Percentiles rank a stretch among this genome's conserved stretches.
These are phyloP conservation scores for human DNA, from an alignment of 2,113 vertebrate genomes.

Conservation along the genomic window GRCh38 chr5:167309501-167310000, in stretches of 20 bases:
- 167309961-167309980: slow-evolving; percentile 79
- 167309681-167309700: not conserved
- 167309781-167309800: not conserved
- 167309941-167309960: slow-evolving; percentile 63
- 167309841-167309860: not conserved
- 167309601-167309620: not conserved
- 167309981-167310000: slow-evolving; percentile 81
- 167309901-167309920: slow-evolving; percentile 5
- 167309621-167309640: slow-evolving; percentile 6
- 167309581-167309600: not conserved
- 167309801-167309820: not conserved
- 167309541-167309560: not conserved
- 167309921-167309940: slow-evolving; percentile 33
- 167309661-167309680: not conserved
- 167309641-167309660: not conserved
- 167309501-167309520: not conserved
- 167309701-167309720: not conserved
- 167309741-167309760: not conserved
- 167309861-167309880: not conserved
- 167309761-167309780: not conserved
- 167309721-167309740: not conserved
- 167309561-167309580: not conserved
- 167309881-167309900: not conserved
- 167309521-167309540: slow-evolving; percentile 6
- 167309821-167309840: not conserved